These are phyloP conservation scores for Crotophaga sulcirostris DNA, from an alignment of 2,113 vertebrate genomes.

Conservation along the genomic window DNA sequence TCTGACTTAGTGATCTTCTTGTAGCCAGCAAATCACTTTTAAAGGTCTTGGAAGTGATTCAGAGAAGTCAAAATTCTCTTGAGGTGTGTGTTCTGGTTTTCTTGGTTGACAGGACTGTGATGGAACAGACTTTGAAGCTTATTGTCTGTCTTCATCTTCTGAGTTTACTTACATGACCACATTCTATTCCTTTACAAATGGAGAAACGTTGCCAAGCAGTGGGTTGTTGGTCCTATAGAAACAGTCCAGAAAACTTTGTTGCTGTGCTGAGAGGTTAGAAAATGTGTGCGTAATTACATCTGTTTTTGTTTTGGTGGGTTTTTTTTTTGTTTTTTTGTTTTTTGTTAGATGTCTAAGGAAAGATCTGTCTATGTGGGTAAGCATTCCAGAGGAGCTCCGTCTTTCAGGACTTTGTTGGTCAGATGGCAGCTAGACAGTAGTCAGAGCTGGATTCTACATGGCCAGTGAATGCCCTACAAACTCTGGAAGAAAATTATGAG, in stretches of 20 bases:
- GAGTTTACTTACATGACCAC: neutral
- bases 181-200: neutral
- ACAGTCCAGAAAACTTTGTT: neutral
- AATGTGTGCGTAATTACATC: neutral
- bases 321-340: too few species aligned
- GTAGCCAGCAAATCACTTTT: slow-evolving; percentile 1
- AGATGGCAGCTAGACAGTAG: neutral
- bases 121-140: neutral
- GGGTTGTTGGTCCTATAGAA: neutral
- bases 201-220: neutral
- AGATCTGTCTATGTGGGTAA: neutral
- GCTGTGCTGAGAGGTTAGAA: neutral
- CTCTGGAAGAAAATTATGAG: neutral
- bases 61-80: neutral
- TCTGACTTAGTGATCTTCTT: neutral
- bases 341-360: neutral
- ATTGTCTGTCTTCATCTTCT: neutral
- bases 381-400: neutral
- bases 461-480: neutral
- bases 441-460: neutral
- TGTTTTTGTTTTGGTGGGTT: too few species aligned
- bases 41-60: slow-evolving; percentile 6
- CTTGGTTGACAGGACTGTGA: neutral
- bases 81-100: slow-evolving; percentile 15
- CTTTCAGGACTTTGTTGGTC: neutral